Base-by-base conservation (phyloP, 2,888 invertebrate species). In the Leptinotarsa juncta region DNA sequence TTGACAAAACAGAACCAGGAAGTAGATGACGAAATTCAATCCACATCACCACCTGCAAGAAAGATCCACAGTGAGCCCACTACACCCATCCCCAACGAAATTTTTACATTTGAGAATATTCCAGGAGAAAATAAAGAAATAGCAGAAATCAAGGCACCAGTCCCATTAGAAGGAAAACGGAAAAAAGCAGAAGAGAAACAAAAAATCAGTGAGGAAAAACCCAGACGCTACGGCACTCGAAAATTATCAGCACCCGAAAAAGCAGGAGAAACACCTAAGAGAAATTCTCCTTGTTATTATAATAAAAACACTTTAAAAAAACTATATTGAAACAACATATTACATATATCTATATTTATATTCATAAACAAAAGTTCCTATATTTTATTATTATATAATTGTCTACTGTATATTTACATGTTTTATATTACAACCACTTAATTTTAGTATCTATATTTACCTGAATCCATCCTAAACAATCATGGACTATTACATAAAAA, bases 181-280 rank as follows among this genome's bases (percentile, higher is more conserved):
- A 26, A 26, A 26, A 26, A 26, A 26, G 26, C 26, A 26, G 26
- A 26, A 26, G 26, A 26, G 26, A 26, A 26, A 26, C 55, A 55
- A 55, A 55, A 55, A 55, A n/a, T 18, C 55, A 55, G 18, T 55
- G 18, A n/a, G 12, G 18, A 18, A 55, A 55, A 55, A 55, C 55
- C 7, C 18, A 55, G 55, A 55, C 18, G 4, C 7, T 26, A 26
- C 55, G 18, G 20, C n/a, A 55, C 18, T 20, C n/a, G 18, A 55
- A 55, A 55, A 55, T 4, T 55, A 18, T n/a, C 5, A 26, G 5
- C 55, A 55, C 18, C 20, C 18, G 4, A 20, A 18, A 18, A 18
- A 55, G 7, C 55, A 55, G 55, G 55, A 55, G 55, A n/a, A 55
- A 67, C 67, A 50, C 67, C 67, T 50, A 67, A 23, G 18, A 67